Evolutionary conservation across 1,140 invertebrate species (phyloP).

Genomic region (Polyergus mexicanus): DNA sequence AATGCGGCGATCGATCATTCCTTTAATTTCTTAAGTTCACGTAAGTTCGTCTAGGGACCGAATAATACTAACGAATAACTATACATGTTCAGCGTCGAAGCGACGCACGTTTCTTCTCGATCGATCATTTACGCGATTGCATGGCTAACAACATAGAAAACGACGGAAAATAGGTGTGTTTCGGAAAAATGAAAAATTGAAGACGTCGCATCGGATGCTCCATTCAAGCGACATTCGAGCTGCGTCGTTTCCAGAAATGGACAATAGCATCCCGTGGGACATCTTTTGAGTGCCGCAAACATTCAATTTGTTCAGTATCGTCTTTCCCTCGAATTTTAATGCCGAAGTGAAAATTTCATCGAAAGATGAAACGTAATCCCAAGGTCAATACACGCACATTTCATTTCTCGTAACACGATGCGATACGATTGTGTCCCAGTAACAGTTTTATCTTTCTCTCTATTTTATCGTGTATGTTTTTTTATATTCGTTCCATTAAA

Average conservation of each 20-base stretch:
- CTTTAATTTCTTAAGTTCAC: conserved; percentile 52
- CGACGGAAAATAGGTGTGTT: conserved; percentile 13
- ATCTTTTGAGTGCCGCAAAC: conserved; percentile 73
- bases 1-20: conserved; percentile 37
- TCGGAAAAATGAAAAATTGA: conserved; percentile 46
- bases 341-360: conserved; percentile 72
- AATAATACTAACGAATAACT: conserved; percentile 45
- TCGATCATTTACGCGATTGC: conserved; percentile 56
- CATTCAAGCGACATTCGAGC: conserved; percentile 55
- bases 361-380: conserved; percentile 32
- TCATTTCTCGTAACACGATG: conserved; percentile 62
- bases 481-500: conserved; percentile 14
- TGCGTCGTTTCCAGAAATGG: conserved; percentile 29
- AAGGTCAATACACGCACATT: conserved; percentile 11
- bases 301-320: conserved; percentile 84
- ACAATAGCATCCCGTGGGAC: conserved; percentile 46
- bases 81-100: conserved; percentile 2
- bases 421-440: not conserved
- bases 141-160: conserved; percentile 52
- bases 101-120: conserved; percentile 38
- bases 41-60: not conserved
- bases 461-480: not conserved
- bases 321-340: conserved; percentile 82
- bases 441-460: not conserved
- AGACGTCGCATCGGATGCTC: conserved; percentile 32